Conservation (phyloP, 1,140 invertebrate species). For the Conus ventricosus region DNA sequence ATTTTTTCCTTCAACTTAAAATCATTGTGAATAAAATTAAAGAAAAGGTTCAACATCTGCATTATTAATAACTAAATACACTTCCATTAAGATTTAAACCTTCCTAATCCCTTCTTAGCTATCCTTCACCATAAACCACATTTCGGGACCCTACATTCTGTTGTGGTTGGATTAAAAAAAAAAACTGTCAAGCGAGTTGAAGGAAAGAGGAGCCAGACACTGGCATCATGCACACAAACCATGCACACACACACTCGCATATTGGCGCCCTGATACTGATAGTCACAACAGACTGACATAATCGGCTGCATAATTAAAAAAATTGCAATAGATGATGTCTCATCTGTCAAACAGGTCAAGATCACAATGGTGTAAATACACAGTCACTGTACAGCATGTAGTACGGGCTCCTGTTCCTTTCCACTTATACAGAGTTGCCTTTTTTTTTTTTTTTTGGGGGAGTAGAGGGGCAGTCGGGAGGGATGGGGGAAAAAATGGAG, state of each 20-base stretch:
- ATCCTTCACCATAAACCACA: too few relatives aligned
- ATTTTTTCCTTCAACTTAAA: too few relatives aligned
- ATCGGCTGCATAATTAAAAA: neutral
- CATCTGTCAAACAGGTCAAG: neutral
- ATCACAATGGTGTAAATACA: neutral
- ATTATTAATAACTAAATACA: too few relatives aligned
- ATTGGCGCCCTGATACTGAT: slow-evolving; percentile 16
- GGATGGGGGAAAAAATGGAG: neutral
- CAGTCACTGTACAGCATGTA: neutral
- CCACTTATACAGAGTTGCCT: neutral
- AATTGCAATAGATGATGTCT: slow-evolving; percentile 17
- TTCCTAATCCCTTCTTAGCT: too few relatives aligned
- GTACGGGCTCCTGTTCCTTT: neutral
- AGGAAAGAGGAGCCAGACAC: too few relatives aligned
- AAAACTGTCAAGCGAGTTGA: too few relatives aligned
- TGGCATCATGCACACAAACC: too few relatives aligned
- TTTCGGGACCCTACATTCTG: too few relatives aligned
- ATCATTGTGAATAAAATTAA: too few relatives aligned
- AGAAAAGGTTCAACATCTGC: too few relatives aligned
- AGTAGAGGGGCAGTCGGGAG: neutral
- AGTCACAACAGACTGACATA: neutral
- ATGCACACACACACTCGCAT: neutral
- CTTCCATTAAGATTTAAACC: too few relatives aligned
- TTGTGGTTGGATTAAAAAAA: neutral
- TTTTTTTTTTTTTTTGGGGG: neutral